phyloP scores from a whole-genome alignment of 2,113 vertebrate species.

The Bos javanicus region DNA sequence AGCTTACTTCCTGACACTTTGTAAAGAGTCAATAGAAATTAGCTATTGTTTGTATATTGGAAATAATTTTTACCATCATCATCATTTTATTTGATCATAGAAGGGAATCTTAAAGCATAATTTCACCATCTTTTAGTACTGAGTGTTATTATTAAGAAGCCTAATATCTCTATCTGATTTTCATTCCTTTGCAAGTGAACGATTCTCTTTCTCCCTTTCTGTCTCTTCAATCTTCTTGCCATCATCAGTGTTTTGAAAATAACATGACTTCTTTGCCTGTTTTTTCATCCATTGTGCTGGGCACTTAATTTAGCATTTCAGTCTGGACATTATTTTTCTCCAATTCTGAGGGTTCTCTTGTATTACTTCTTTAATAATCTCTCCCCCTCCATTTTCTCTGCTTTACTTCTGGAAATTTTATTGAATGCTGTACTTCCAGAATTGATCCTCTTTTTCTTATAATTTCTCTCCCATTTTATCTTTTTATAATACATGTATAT shows the following conservation, averaged over 20 bases:
- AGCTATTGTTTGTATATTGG: neutral
- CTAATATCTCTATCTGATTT: neutral
- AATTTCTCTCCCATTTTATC: neutral
- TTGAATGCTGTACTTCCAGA: neutral
- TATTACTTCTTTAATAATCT: neutral
- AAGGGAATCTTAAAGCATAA: neutral
- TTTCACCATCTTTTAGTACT: neutral
- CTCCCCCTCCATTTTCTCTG: neutral
- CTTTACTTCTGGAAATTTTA: neutral
- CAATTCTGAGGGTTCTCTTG: neutral
- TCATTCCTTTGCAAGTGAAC: neutral
- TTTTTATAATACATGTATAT: neutral
- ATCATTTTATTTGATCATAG: neutral
- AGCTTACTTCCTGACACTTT: neutral
- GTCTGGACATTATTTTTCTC: neutral
- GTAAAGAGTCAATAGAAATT: neutral
- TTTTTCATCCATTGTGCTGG: neutral
- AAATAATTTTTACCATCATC: neutral
- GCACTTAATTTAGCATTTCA: neutral
- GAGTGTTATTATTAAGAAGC: neutral
- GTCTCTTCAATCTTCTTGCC: neutral
- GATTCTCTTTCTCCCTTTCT: neutral
- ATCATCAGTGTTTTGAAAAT: neutral
- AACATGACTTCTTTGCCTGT: neutral
- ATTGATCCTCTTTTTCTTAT: neutral